Base-by-base conservation (phyloP, 1,140 invertebrate genomes). In the Lutraria rhynchaena region DNA sequence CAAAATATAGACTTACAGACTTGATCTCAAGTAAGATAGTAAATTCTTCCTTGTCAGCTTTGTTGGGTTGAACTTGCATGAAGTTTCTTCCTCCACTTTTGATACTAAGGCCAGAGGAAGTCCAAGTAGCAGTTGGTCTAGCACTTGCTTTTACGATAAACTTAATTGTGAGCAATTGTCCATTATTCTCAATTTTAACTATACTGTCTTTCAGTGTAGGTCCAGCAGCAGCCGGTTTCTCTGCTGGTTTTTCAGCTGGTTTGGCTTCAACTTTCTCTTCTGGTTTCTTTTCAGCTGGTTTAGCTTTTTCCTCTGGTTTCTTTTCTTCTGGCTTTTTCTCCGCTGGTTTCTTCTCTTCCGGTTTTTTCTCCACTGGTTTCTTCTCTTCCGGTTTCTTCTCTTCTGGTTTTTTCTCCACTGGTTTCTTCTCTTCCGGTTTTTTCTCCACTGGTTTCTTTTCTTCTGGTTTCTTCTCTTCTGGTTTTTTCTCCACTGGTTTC, bases 121-220 rank as follows among this genome's bases (percentile, higher is more conserved):
- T 86, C 92, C 92, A 93, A 35, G 70, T 74, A 7, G 86, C 85
- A 19, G 85, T 86, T 33, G 92, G 92, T 53, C 86, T 89, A 1
- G 78, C 70, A 17, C 84, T 57, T 11, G 85, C 84, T 29, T 69
- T 53, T 7, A 91, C 74, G 41, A 84, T 85, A 60, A 89, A 85
- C 49, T 87, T 86, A 22, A 91, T 86, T 15, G 89, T 67, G 7
- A 90, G 86, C 22, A 77, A 73, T 22, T 85, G 84, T 5, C 91
- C 91, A 90, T 95, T 96, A 92, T 99, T 98, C 93, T 99, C 99
- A 87, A 98, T 97, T 93, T 99, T 98, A 91, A 99, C 99, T 93
- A 96, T 95, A 94, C 99, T 99, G 91, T 98, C 98, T 88, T 98
- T 95, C 92, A 99, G 98, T 57, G 96, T 97, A 63, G 98, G 98